Base-by-base conservation (phyloP, 2,888 invertebrate genomes). In the Eretmocerus hayati region DNA sequence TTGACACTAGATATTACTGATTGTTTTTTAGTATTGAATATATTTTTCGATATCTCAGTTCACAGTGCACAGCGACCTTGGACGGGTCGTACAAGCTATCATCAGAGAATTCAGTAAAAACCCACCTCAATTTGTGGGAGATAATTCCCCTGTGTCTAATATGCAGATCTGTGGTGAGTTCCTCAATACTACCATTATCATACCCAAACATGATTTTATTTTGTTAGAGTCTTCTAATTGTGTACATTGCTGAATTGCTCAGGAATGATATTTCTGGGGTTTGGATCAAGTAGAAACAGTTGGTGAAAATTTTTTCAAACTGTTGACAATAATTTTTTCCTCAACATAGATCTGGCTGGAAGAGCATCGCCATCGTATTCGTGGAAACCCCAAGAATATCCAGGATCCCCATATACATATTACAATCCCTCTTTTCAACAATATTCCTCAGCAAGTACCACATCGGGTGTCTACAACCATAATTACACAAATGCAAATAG, bases 51-150 rank as follows among this genome's bases (percentile, higher is more conserved):
- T n/a, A n/a, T n/a, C 58, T 26, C 55, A 83, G 79, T 88, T 83
- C 62, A 83, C 86, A 16, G 74, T 81, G 35, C 86, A 87, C 71
- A 87, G 87, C 1, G 89, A 89, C 71, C 75, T 89, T 56, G 87
- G 87, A 1, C 78, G 87, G 48, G 83, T 89, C 3, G 88, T 88
- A 0, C 87, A 87, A 67, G 88, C 85, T 18, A 83, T 88, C 40
- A 85, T 85, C 54, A 74, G 88, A 46, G 88, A 89, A 69, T 85
- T 85, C 59, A 84, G 86, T 67, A 78, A 81, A 60, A 81, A 73
- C 63, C 81, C 79, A 53, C 81, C 76, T 44, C 75, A 74, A 38
- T 61, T 79, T 50, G 48, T 71, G 46, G 69, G 68, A 46, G 70
- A 72, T 50, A 61, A 58, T 52, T 62, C 64, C 18, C 56, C 62